Percentiles rank a stretch among this genome's conserved stretches.
phyloP scores from a whole-genome alignment of 2,113 vertebrate species.

The Cyprinodon tularosa region DNA sequence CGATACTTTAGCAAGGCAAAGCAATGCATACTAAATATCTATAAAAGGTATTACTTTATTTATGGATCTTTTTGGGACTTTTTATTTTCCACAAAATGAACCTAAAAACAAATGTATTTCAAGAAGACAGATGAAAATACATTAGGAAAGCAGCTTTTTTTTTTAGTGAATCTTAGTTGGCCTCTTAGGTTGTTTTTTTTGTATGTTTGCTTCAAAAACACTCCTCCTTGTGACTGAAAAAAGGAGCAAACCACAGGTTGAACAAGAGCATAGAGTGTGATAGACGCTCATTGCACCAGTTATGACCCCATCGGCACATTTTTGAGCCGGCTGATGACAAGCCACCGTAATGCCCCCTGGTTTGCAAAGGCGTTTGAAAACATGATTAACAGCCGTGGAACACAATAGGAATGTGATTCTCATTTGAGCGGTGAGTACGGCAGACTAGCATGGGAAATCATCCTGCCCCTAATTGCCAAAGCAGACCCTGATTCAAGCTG shows the following conservation, averaged over 20 bases:
- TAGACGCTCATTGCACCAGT: slow-evolving; percentile 63
- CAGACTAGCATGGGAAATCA: slow-evolving; percentile 72
- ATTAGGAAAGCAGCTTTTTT: not conserved
- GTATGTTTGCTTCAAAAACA: slow-evolving; percentile 9
- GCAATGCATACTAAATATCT: slow-evolving; percentile 8
- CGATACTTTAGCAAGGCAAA: not conserved
- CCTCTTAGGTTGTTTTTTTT: slow-evolving; percentile 11
- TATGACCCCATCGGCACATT: slow-evolving; percentile 73
- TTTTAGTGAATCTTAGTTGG: slow-evolving; percentile 4
- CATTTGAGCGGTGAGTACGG: slow-evolving; percentile 67
- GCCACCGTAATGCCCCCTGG: slow-evolving; percentile 60
- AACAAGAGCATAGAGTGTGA: slow-evolving; percentile 53
- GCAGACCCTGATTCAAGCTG: slow-evolving; percentile 69
- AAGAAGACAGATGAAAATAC: not conserved
- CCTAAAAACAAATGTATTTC: not conserved
- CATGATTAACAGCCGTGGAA: slow-evolving; percentile 74
- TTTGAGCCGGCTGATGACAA: slow-evolving; percentile 70
- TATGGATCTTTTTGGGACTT: not conserved
- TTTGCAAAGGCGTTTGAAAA: slow-evolving; percentile 72
- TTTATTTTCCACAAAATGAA: not conserved
- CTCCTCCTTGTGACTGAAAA: not conserved
- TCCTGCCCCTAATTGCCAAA: slow-evolving; percentile 77
- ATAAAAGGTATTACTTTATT: not conserved
- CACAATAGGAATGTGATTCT: slow-evolving; percentile 77
- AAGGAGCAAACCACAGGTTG: slow-evolving; percentile 39